Conservation (phyloP, 2,888 invertebrate species). For the Cerceris ruficornis region DNA sequence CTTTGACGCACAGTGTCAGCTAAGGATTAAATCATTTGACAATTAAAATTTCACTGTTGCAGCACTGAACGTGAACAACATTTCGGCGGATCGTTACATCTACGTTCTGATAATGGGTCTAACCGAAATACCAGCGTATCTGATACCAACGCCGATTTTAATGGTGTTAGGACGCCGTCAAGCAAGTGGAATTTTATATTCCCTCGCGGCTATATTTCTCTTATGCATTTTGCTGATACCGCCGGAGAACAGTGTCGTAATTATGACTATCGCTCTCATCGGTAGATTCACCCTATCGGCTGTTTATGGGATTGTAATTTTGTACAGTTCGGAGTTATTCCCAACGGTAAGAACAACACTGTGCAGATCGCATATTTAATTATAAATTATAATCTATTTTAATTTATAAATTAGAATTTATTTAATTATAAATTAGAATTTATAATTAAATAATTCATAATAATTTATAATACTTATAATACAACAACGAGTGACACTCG, state of each 20-base stretch:
- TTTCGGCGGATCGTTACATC: constrained; percentile 82
- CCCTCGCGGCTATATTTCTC: constrained; percentile 82
- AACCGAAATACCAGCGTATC: constrained; percentile 83
- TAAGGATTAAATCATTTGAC: too few species aligned
- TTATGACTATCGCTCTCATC: constrained; percentile 81
- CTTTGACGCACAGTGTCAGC: too few species aligned
- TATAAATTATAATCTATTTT: too few species aligned
- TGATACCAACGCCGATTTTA: constrained; percentile 82
- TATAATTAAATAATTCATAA: too few species aligned
- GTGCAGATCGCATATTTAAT: too few species aligned
- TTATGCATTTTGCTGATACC: constrained; percentile 82
- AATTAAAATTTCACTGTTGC: constrained; percentile 9
- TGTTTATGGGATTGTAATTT: constrained; percentile 84
- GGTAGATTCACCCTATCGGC: constrained; percentile 84
- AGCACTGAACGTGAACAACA: constrained; percentile 84
- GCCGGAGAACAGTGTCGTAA: constrained; percentile 41
- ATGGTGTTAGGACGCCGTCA: constrained; percentile 82
- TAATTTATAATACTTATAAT: too few species aligned
- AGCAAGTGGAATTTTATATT: constrained; percentile 81
- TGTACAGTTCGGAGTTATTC: constrained; percentile 85
- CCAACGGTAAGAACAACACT: constrained; percentile 82
- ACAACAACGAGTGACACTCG: too few species aligned
- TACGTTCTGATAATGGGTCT: constrained; percentile 83
- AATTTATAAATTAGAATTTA: too few species aligned
- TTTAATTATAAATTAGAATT: too few species aligned